Conservation (phyloP, 2,888 invertebrate species). For the Sinopyrophorus schimmeli region DNA sequence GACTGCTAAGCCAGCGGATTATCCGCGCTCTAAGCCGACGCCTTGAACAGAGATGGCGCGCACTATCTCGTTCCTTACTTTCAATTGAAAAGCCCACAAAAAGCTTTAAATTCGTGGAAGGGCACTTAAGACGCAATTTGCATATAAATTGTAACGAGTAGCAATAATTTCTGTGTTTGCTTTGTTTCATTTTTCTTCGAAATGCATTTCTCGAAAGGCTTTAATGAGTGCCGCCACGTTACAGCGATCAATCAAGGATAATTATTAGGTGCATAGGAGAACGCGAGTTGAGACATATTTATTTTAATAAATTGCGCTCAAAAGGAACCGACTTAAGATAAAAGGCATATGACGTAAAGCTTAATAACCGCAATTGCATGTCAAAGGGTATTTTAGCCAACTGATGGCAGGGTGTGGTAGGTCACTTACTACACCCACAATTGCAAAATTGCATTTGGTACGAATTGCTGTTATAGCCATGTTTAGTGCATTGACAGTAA, state of each 20-base stretch:
- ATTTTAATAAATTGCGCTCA: constrained; percentile 11
- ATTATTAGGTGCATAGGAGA: constrained; percentile 11
- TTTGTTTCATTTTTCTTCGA: constrained; percentile 1
- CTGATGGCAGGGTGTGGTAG: constrained; percentile 46
- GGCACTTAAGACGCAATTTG: no score
- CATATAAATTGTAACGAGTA: no score
- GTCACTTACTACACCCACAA: constrained; percentile 44
- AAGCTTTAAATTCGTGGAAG: no score
- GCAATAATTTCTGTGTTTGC: no score
- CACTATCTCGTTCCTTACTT: no score
- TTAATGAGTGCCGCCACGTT: constrained; percentile 6
- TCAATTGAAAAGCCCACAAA: no score
- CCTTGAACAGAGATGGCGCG: no score
- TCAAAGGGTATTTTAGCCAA: constrained; percentile 50
- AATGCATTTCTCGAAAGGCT: constrained; percentile 3
- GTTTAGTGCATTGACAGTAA: constrained; percentile 14
- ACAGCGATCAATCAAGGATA: constrained; percentile 9
- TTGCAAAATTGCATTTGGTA: constrained; percentile 39
- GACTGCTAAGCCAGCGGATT: no score
- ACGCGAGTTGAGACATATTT: constrained; percentile 8
- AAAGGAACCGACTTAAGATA: constrained; percentile 11
- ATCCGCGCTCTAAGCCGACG: no score
- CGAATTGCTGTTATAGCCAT: constrained; percentile 13
- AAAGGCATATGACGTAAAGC: constrained; percentile 13
- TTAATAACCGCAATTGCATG: constrained; percentile 37